phyloP scores from a whole-genome alignment of 1,140 invertebrate species.

The Drosophila eugracilis region DNA sequence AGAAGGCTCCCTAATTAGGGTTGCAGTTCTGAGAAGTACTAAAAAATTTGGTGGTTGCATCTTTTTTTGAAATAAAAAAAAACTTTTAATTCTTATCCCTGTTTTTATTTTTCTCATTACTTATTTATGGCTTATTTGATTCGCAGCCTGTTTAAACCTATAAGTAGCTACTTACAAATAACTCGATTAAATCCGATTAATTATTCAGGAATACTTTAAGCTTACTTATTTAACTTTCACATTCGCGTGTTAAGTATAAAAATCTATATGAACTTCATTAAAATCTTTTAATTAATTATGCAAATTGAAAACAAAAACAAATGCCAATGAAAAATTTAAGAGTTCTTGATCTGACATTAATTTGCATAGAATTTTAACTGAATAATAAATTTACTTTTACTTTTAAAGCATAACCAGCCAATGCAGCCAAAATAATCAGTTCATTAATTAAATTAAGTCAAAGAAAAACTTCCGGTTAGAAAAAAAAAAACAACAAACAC shows the following conservation, averaged over 20 bases:
- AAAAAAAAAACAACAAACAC: conserved; percentile 31
- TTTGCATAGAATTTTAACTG: conserved; percentile 50
- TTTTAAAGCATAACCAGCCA: conserved; percentile 6
- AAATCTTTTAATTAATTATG: conserved; percentile 53
- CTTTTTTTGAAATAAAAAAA: no score
- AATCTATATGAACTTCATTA: conserved; percentile 2
- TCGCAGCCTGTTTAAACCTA: background rate
- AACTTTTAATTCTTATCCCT: no score
- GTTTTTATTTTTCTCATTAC: background rate
- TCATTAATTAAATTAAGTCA: conserved; percentile 70
- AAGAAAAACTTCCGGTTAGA: conserved; percentile 52
- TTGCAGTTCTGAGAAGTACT: conserved; percentile 1
- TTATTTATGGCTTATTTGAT: background rate
- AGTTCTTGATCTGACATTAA: conserved; percentile 15
- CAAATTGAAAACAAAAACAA: conserved; percentile 38
- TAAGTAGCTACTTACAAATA: background rate
- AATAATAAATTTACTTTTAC: conserved; percentile 64
- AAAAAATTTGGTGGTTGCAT: background rate
- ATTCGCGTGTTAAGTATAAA: background rate
- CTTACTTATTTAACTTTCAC: conserved; percentile 22
- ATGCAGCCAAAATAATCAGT: conserved; percentile 52
- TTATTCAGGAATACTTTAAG: background rate
- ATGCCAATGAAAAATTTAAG: conserved; percentile 10
- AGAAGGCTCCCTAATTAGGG: conserved; percentile 15
- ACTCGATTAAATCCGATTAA: background rate